phyloP scores from a whole-genome alignment of 2,113 vertebrate species.

The Syngnathus typhle region DNA sequence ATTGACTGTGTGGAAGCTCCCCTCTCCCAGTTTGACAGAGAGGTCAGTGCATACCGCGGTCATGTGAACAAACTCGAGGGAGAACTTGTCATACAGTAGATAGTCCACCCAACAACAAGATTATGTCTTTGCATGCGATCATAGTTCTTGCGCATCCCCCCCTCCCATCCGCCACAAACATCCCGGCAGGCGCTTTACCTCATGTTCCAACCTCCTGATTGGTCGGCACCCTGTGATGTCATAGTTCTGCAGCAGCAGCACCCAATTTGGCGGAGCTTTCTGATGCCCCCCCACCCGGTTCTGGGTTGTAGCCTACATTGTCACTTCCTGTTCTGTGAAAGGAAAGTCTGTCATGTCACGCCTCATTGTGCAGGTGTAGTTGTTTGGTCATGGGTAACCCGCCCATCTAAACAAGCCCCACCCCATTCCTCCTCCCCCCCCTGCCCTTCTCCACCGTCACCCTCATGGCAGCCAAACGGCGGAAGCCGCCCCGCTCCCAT shows the following conservation, averaged over 20 bases:
- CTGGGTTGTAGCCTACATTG: neutral
- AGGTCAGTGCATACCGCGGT: slow-evolving; percentile 71
- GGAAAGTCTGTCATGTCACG: neutral
- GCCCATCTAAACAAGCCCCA: neutral
- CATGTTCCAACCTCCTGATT: slow-evolving; percentile 10
- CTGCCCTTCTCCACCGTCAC: neutral
- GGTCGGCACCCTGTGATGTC: slow-evolving; percentile 31
- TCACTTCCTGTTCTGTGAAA: neutral
- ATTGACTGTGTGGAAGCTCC: slow-evolving; percentile 86
- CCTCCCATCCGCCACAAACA: slow-evolving; percentile 36
- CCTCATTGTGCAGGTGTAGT: neutral
- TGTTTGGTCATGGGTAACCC: slow-evolving; percentile 11
- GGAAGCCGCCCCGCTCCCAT: neutral
- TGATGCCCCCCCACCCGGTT: neutral
- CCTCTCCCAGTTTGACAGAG: slow-evolving; percentile 87
- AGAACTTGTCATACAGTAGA: neutral
- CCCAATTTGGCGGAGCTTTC: neutral
- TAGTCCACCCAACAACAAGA: neutral
- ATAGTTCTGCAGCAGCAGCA: neutral
- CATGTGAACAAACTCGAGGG: neutral
- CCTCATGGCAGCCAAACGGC: neutral
- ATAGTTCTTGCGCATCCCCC: neutral
- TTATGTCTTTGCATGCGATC: slow-evolving; percentile 1
- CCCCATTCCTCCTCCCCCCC: neutral
- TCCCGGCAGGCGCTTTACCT: slow-evolving; percentile 23